Evolutionary conservation across 2,888 invertebrate genomes (phyloP), one percentile per base, ranked within the genome.

Genomic region (Leucania comma): DNA sequence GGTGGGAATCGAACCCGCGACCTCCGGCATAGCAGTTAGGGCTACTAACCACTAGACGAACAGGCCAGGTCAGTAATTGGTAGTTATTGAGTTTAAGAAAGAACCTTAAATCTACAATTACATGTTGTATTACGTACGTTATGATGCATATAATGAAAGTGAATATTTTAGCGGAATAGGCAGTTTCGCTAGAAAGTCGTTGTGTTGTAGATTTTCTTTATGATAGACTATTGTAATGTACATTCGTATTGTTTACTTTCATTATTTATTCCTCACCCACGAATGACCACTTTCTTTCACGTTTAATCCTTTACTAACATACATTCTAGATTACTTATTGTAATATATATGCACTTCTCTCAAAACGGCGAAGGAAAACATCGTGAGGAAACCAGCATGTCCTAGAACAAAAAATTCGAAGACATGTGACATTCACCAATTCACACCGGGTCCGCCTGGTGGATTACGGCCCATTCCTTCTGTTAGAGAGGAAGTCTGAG

Each of bases 141-240:
- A 64, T 62, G 61, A 64, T 62, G 61, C 56, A 57, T 72, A 56
- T 66, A 38, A 67, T 58, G 72, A 75, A 79, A 80, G 71, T 67
- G 60, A 64, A 64, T 75, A 53, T 46, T 32, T 29, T 63, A 29
- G 29, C n/a, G 46, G 46, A 67, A 61, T 66, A 68, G 22, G 59
- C 64, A 53, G 80, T 72, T 68, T 79, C 50, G 53, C 54, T 79
- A 80, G 78, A 79, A 79, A 79, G 79, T 64, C 42, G 68, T 54
- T 61, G 38, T 72, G 35, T 62, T 62, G 68, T 72, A 72, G 72
- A 79, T 79, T 80, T 79, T 75, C 75, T 65, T 72, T 68, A 68
- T 65, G 75, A 72, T 80, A 79, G 54, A 17, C 14, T 61, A 56
- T 75, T 54, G 59, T 54, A 50, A 48, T 67, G 48, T 62, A 29